Evolutionary conservation across 2,797 vertebrate genomes (phyloP).

Genomic region (Acipenser transmontanus): DNA sequence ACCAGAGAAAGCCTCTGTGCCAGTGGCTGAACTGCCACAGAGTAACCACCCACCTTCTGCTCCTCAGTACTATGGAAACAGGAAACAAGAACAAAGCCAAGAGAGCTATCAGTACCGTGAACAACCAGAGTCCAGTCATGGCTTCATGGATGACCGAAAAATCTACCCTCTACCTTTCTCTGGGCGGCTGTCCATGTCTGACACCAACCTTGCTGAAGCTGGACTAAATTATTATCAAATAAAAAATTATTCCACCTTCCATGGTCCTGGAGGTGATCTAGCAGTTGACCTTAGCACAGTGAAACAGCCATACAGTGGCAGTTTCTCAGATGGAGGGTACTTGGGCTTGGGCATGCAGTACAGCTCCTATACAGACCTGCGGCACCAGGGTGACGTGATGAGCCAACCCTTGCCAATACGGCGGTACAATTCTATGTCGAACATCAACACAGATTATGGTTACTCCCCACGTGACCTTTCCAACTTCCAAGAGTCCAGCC

Average conservation of each 20-base stretch:
- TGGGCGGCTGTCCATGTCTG: constrained; percentile 88
- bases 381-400: constrained; percentile 77
- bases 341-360: constrained; percentile 87
- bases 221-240: constrained; percentile 73
- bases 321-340: constrained; percentile 70
- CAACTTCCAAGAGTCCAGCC: constrained; percentile 81
- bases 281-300: constrained; percentile 84
- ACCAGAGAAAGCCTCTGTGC: constrained; percentile 62
- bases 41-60: constrained; percentile 52
- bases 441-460: constrained; percentile 85
- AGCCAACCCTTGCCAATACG: constrained; percentile 79
- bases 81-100: constrained; percentile 62
- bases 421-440: constrained; percentile 90
- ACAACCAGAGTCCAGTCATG: constrained; percentile 43
- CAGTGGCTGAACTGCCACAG: constrained; percentile 46
- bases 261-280: constrained; percentile 59
- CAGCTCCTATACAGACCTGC: constrained; percentile 90
- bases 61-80: constrained; percentile 55
- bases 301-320: constrained; percentile 76
- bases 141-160: constrained; percentile 65
- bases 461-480: constrained; percentile 68
- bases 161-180: constrained; percentile 60
- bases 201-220: constrained; percentile 83
- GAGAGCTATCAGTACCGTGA: constrained; percentile 74
- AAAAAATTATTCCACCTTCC: constrained; percentile 70